Evolutionary conservation across 2,888 invertebrate genomes (phyloP), one percentile per base, ranked within the genome.

Genomic region (Drosophila cognata): DNA sequence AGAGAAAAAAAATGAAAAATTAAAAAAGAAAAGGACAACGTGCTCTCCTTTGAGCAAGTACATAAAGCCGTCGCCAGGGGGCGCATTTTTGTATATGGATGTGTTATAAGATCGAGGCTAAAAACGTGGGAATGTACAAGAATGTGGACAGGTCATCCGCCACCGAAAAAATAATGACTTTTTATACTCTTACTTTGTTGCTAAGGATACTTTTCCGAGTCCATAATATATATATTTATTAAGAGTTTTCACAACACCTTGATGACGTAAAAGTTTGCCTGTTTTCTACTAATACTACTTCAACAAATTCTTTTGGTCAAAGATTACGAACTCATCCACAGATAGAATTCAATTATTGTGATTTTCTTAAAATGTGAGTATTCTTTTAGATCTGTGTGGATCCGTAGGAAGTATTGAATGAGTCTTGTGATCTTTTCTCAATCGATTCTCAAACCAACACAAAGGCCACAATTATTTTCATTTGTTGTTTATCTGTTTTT

Each of bases 21-120:
- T 6, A 11, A 28, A 18, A 16, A 53, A 66, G 50, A 56, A 88
- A 84, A 81, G 71, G 76, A 75, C 82, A 81, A 74, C 71, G 75
- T 74, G 70, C 81, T 52, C 46, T 46, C 4, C 46, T 16, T 62
- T 29, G n/a, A 55, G 66, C 60, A 62, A 82, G 83, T 75, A 74
- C 71, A 82, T 60, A 82, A 66, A 71, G 73, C 60, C 77, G 61
- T 53, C 67, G 61, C 61, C 70, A 65, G 59, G 31, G 36, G 58
- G 59, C 18, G 50, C 48, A 46, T 25, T 46, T 46, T 21, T 25
- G 16, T 46, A 4, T 46, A 25, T 25, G 21, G 13, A 46, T 25
- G 21, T 8, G 11, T 6, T 41, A n/a, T 2, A 46, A 21, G 43
- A 46, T 46, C 43, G 43, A 21, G 43, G 21, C 7, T 21, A 21